Conservation (phyloP, 2,888 invertebrate genomes). For the Selenia dentaria region DNA sequence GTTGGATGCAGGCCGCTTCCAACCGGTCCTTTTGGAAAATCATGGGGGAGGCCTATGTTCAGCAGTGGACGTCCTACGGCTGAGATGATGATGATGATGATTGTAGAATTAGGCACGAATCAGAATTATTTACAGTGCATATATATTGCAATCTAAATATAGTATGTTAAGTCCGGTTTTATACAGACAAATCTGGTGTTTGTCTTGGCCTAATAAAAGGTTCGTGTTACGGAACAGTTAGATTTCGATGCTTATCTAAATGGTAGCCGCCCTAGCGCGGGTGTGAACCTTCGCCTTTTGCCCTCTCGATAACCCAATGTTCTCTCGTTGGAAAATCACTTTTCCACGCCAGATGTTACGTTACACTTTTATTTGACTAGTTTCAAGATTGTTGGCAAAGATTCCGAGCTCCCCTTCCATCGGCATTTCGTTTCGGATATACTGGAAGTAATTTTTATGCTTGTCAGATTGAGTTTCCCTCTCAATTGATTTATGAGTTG, state of each 20-base stretch:
- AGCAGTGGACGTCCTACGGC: too few relatives aligned
- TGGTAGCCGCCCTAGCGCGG: slow-evolving; percentile 55
- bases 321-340: slow-evolving; percentile 46
- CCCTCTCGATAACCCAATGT: slow-evolving; percentile 50
- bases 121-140: neutral
- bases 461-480: slow-evolving; percentile 36
- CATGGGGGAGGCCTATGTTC: too few relatives aligned
- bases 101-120: too few relatives aligned
- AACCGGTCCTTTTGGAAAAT: too few relatives aligned
- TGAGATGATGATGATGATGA: too few relatives aligned
- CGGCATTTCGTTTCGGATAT: slow-evolving; percentile 41
- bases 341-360: slow-evolving; percentile 39
- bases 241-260: slow-evolving; percentile 76
- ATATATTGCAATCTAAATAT: too few relatives aligned
- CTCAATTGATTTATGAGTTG: slow-evolving; percentile 22
- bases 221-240: slow-evolving; percentile 72
- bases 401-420: slow-evolving; percentile 26
- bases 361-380: slow-evolving; percentile 42
- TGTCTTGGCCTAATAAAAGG: slow-evolving; percentile 60
- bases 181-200: slow-evolving; percentile 50
- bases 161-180: too few relatives aligned
- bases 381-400: slow-evolving; percentile 25
- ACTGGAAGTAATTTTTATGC: slow-evolving; percentile 38
- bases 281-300: slow-evolving; percentile 71
- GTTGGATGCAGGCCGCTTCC: too few relatives aligned